phyloP scores from a whole-genome alignment of 1,140 invertebrate species.

The Polypedilum vanderplanki region DNA sequence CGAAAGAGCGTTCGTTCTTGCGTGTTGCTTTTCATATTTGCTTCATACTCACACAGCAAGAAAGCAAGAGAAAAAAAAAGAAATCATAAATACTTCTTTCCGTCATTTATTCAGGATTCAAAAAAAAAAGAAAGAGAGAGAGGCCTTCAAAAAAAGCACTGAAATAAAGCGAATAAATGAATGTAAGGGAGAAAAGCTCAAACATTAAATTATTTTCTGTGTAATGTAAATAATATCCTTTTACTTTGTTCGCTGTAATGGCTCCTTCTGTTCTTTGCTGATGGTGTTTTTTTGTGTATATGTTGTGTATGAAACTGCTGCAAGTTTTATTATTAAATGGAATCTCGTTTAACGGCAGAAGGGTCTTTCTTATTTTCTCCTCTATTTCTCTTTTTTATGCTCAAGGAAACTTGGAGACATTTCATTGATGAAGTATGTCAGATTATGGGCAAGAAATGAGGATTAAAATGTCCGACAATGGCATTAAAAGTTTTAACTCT shows the following conservation, averaged over 20 bases:
- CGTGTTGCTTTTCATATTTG: not conserved
- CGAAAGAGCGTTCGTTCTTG: not conserved
- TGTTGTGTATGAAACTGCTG: not conserved
- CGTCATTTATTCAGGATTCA: not conserved
- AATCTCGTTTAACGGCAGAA: constrained; percentile 1
- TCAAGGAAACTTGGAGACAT: not conserved
- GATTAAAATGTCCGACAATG: too few species aligned
- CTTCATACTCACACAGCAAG: not conserved
- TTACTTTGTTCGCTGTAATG: not conserved
- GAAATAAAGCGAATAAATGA: not conserved
- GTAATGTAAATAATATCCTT: constrained; percentile 27
- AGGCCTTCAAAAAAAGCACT: too few species aligned
- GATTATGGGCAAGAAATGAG: not conserved
- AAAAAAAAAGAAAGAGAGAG: too few species aligned
- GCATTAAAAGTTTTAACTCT: too few species aligned
- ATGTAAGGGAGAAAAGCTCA: too few species aligned
- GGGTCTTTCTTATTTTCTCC: not conserved
- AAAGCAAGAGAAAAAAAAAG: too few species aligned
- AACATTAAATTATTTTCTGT: not conserved
- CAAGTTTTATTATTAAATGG: not conserved
- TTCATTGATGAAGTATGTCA: constrained; percentile 12
- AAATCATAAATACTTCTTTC: not conserved
- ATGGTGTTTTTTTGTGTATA: too few species aligned
- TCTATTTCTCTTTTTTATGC: not conserved
- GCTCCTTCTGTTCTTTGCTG: too few species aligned